Evolutionary conservation across 2,888 invertebrate species (phyloP).

Genomic region (Desoria tigrina): DNA sequence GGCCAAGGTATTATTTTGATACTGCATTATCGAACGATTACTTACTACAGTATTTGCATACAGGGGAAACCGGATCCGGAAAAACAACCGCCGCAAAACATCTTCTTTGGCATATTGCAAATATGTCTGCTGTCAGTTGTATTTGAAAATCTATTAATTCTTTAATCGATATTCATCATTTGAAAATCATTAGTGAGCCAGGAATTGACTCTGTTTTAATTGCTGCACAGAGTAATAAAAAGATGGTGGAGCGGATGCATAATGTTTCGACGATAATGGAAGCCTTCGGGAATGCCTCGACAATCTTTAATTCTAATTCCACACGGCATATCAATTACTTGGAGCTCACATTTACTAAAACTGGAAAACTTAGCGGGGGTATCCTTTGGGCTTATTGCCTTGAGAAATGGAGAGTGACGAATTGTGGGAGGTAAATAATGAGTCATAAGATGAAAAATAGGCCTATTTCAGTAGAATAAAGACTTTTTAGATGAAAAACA

Average conservation of each 20-base stretch:
- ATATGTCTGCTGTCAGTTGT: conserved; percentile 72
- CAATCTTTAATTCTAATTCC: conserved; percentile 80
- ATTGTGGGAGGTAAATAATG: conserved; percentile 55
- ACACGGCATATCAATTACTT: conserved; percentile 79
- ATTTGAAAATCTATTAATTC: no score
- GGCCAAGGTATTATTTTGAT: no score
- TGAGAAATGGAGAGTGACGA: conserved; percentile 83
- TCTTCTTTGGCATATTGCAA: conserved; percentile 76
- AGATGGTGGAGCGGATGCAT: conserved; percentile 61
- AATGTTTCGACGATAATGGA: conserved; percentile 72
- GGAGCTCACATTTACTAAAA: conserved; percentile 79
- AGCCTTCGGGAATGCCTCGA: conserved; percentile 79
- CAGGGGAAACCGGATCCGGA: conserved; percentile 85
- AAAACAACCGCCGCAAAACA: conserved; percentile 83
- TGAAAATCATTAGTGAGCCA: no score
- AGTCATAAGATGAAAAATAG: no score
- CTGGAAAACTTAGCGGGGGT: conserved; percentile 85
- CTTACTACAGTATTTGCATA: background rate
- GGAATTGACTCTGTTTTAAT: no score
- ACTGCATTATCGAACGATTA: no score
- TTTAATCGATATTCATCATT: no score
- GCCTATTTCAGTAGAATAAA: no score
- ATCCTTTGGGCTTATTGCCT: conserved; percentile 82
- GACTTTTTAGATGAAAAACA: no score
- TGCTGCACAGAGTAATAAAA: conserved; percentile 56